Conservation (phyloP, 2,113 vertebrate species). For the Chloebia gouldiae region DNA sequence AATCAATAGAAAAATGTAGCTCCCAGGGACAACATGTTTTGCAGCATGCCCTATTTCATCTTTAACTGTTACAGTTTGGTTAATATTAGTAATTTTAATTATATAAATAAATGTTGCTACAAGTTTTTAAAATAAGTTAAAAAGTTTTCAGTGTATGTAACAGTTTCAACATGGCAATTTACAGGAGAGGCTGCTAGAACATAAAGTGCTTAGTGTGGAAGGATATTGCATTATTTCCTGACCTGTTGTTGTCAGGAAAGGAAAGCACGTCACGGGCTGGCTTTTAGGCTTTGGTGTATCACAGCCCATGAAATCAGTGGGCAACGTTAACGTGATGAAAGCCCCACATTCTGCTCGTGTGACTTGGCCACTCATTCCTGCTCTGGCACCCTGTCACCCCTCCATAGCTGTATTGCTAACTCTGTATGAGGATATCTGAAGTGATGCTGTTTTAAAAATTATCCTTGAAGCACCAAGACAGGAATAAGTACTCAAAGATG, state of each 20-base stretch:
- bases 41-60: not conserved
- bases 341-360: not conserved
- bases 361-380: not conserved
- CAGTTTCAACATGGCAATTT: not conserved
- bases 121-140: not conserved
- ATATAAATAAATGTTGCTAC: not conserved
- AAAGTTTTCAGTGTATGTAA: not conserved
- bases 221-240: constrained; percentile 49
- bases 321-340: not conserved
- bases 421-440: not conserved
- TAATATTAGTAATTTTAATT: not conserved
- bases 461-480: not conserved
- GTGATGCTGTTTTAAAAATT: not conserved
- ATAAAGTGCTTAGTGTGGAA: not conserved
- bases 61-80: not conserved
- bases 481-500: not conserved
- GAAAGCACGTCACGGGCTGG: not conserved
- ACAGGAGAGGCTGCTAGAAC: not conserved
- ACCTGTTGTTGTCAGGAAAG: not conserved
- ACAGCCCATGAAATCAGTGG: not conserved
- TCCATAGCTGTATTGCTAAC: not conserved
- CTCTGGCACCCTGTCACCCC: not conserved
- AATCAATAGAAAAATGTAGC: not conserved
- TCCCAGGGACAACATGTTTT: not conserved
- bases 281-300: not conserved